These are phyloP conservation scores for Graphium colonna DNA, from an alignment of 2,888 invertebrate genomes.

Conservation along the genomic window DNA sequence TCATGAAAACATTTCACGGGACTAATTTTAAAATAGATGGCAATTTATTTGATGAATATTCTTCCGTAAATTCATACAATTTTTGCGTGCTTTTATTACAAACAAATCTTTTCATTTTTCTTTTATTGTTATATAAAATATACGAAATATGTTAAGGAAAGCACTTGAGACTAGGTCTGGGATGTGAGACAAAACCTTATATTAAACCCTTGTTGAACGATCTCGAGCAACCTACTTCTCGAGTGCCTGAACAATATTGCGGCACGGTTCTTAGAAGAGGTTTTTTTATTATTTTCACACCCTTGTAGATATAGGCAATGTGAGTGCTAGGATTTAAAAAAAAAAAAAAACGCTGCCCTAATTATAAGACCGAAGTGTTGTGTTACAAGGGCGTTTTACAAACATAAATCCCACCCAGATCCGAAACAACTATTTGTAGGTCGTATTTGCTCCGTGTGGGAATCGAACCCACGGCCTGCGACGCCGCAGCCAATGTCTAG, in stretches of 20 bases:
- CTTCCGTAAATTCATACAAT: background rate
- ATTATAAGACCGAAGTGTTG: no score
- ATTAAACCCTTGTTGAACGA: background rate
- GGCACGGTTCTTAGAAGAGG: background rate
- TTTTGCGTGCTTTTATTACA: background rate
- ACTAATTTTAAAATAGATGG: no score
- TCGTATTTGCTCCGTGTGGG: background rate
- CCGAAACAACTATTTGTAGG: no score
- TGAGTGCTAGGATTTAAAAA: no score
- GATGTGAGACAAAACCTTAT: background rate
- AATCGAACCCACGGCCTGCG: no score
- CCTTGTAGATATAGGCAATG: background rate
- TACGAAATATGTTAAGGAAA: background rate
- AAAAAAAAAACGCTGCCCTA: background rate
- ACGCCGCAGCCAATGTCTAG: no score
- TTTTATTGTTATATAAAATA: background rate
- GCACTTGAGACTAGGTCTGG: background rate
- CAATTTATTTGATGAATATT: no score
- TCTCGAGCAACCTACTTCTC: slow-evolving; percentile 1
- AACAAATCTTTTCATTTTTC: background rate
- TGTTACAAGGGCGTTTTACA: no score
- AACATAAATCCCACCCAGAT: no score
- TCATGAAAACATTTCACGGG: no score
- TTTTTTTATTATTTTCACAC: background rate
- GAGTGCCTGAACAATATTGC: background rate